Conservation (phyloP, 2,113 vertebrate genomes). For the Thamnaconus septentrionalis region DNA sequence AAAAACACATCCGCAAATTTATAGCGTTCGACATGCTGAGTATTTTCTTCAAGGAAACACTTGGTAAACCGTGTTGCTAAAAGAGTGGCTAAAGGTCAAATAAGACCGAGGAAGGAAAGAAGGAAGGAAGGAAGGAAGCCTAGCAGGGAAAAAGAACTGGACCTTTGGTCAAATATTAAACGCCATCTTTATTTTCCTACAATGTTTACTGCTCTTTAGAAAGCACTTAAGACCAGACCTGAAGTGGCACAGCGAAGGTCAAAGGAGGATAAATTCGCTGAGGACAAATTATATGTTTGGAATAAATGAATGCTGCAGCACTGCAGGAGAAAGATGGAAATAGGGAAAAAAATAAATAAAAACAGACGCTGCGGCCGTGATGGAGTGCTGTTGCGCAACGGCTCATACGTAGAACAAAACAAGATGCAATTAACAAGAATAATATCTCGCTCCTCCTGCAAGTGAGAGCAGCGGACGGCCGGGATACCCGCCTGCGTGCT, state of each 20-base stretch:
- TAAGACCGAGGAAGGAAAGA: constrained; percentile 13
- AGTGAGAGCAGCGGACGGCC: constrained; percentile 34
- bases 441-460: constrained; percentile 55
- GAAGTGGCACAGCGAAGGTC: constrained; percentile 8
- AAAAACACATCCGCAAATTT: too few relatives aligned
- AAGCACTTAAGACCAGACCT: constrained; percentile 7
- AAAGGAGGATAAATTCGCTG: constrained; percentile 8
- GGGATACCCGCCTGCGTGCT: constrained; percentile 44
- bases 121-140: neutral
- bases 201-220: constrained; percentile 19
- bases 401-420: constrained; percentile 42
- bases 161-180: constrained; percentile 1
- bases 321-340: neutral
- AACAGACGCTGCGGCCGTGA: constrained; percentile 19
- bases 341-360: neutral
- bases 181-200: neutral
- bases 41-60: constrained; percentile 51
- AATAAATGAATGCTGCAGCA: constrained; percentile 19
- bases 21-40: too few relatives aligned
- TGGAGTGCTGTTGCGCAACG: constrained; percentile 39
- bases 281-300: constrained; percentile 24
- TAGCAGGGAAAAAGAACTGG: neutral
- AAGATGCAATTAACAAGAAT: constrained; percentile 69
- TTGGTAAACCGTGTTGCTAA: constrained; percentile 18
- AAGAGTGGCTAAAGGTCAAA: constrained; percentile 27